Evolutionary conservation across 92 coral and sea anemone genomes (phyloP), one percentile per base, ranked within the genome.

Genomic region (Scolanthus callimorphus): DNA sequence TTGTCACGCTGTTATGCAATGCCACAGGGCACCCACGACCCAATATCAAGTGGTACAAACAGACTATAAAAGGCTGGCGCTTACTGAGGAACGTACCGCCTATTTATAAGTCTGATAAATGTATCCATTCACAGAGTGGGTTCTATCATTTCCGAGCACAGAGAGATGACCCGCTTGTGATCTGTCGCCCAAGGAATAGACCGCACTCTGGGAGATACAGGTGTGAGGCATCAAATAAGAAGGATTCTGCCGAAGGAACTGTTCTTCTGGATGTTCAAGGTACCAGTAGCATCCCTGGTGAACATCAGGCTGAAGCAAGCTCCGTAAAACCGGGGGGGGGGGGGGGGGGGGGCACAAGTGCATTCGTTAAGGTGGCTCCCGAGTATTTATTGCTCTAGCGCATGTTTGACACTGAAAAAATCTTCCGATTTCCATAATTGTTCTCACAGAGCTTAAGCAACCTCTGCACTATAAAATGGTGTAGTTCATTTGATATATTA

Each of bases 11-110:
- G 8, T 20, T 28, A 1, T 67, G 74, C 49, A 28, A 20, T 25
- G 63, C 31, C 0, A 39, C 56, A 19, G 74, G 74, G 41, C 3
- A 25, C 2, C 74, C 74, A 13, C 15, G 24, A 10, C 74, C 74
- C 15, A 55, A 13, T n/a, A 45, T 67, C 62, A 55, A 54, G 49
- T 65, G 72, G 72, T 51, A 20, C 37, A 67, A 67, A 55, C 51
- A 29, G 22, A 47, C 41, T 0, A 8, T 20, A 19, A 34, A 6
- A 6, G 23, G 17, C 8, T 46, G 52, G 52, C 8, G 52, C 4
- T 6, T 4, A 21, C 4, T 46, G 17, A 9, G 11, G 4, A 4
- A 11, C 4, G 17, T 46, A 4, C 52, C 52, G 17, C 4, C 11
- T 20, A 4, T 46, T 9, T 9, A 4, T 9, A 4, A 4, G 6